phyloP scores from a whole-genome alignment of 2,113 vertebrate genomes.

The Solea senegalensis region DNA sequence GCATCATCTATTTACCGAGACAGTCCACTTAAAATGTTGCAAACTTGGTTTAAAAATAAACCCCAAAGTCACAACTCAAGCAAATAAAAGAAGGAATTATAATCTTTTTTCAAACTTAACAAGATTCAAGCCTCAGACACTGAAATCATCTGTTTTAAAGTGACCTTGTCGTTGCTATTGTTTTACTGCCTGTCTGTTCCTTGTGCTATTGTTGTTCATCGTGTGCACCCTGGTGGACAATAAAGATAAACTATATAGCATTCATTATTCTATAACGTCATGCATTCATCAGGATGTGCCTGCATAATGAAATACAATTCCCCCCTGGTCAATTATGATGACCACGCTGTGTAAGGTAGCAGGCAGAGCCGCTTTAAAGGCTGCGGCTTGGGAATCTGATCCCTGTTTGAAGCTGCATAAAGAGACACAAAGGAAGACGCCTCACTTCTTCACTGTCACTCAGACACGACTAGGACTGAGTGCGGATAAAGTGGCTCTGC shows the following conservation, averaged over 20 bases:
- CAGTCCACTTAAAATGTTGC: slow-evolving; percentile 44
- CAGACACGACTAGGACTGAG: background rate
- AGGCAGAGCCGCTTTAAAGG: slow-evolving; percentile 14
- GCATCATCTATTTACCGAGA: slow-evolving; percentile 63
- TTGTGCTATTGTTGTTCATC: background rate
- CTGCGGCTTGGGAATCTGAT: slow-evolving; percentile 28
- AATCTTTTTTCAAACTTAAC: background rate
- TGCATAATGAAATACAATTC: slow-evolving; percentile 20
- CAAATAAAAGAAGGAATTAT: background rate
- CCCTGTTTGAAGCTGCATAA: background rate
- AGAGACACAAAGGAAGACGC: slow-evolving; percentile 21
- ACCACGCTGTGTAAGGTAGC: slow-evolving; percentile 2
- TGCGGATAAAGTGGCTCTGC: slow-evolving; percentile 16
- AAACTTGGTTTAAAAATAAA: slow-evolving; percentile 36
- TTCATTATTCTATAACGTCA: slow-evolving; percentile 1
- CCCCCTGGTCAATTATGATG: slow-evolving; percentile 42
- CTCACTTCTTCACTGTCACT: slow-evolving; percentile 32
- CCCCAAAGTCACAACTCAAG: background rate
- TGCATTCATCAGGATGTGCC: background rate
- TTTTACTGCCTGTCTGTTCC: background rate
- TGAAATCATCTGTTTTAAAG: background rate
- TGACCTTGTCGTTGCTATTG: background rate
- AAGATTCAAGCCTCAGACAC: background rate
- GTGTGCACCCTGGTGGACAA: background rate
- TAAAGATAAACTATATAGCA: background rate